A percentile compares a stretch with the other conserved stretches of the same genome.
Evolutionary conservation across 1,140 invertebrate genomes (phyloP).

Genomic region (Panagrolaimus sp.): DNA sequence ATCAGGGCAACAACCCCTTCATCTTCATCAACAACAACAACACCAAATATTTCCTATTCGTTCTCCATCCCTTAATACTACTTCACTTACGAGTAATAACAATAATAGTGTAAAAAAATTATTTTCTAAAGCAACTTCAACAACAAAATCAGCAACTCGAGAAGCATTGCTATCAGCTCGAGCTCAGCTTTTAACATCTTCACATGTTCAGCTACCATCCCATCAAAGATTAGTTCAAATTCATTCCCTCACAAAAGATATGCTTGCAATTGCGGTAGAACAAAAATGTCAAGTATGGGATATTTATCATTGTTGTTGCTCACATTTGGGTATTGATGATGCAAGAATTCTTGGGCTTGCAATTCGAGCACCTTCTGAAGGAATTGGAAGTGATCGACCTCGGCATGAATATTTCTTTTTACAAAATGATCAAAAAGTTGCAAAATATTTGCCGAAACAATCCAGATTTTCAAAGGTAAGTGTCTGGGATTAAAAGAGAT

Average conservation of each 20-base stretch:
- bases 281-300: constrained; percentile 1
- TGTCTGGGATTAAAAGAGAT: no score
- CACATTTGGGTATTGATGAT: constrained; percentile 1
- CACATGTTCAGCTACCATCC: background rate
- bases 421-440: constrained; percentile 5
- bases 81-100: background rate
- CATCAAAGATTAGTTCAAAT: background rate
- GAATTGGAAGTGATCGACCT: background rate
- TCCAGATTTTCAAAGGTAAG: background rate
- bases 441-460: constrained; percentile 4
- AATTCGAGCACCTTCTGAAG: background rate
- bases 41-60: background rate
- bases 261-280: background rate
- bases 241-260: background rate
- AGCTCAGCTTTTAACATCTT: background rate
- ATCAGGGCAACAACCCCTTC: background rate
- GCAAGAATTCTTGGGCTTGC: background rate
- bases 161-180: background rate
- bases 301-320: constrained; percentile 14
- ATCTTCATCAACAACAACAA: background rate
- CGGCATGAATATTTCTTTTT: constrained; percentile 11
- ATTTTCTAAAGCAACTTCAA: background rate
- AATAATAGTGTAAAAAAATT: background rate
- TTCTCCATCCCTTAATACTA: constrained; percentile 1
- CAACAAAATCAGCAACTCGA: no score